Base-by-base conservation (phyloP, 2,113 vertebrate species). In the Echinops telfairi region DNA sequence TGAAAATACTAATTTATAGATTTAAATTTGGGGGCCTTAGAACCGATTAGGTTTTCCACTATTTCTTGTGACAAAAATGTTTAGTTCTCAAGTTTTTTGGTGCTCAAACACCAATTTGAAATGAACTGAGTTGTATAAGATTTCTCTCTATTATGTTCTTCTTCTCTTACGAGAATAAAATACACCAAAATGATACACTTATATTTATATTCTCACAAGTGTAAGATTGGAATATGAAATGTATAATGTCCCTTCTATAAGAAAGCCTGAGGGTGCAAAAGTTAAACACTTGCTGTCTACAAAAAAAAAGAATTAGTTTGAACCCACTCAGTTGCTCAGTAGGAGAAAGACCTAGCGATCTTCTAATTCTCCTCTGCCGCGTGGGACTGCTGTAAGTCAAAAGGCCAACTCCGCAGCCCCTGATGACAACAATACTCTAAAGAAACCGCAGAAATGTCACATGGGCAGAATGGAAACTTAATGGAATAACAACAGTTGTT, bases 141-240 rank as follows among this genome's bases (percentile, higher is more conserved):
- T 53, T 53, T 40, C 40, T 40, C 40, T 53, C 31, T 40, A 6
- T 71, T 20, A 22, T 64, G 27, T 47, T 76, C 17, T 58, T 81
- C 29, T 47, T 70, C 83, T 38, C 60, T 81, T 79, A 80, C 15
- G 33, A 68, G 33, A 31, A 73, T 19, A n/a, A 92, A 86, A 22
- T 68, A 70, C 8, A 60, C 17, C 19, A 81, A 89, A 82, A 53
- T 53, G 47, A 53, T 53, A 14, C 47, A 53, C 47, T 53, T 53
- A 53, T 14, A 58, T 91, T 94, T 92, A 95, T 73, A 95, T 60
- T 62, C 60, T 89, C 38, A 86, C 43, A 79, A 95, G 84, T 53
- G 12, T 93, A 70, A 95, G 83, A 86, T 96, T 90, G 96, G 58
- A 80, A 90, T 90, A 68, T 95, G 57, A 88, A 96, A 87, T 95